These are phyloP conservation scores for Pollachius pollachius DNA, from an alignment of 2,113 vertebrate genomes.

Conservation along the genomic window DNA sequence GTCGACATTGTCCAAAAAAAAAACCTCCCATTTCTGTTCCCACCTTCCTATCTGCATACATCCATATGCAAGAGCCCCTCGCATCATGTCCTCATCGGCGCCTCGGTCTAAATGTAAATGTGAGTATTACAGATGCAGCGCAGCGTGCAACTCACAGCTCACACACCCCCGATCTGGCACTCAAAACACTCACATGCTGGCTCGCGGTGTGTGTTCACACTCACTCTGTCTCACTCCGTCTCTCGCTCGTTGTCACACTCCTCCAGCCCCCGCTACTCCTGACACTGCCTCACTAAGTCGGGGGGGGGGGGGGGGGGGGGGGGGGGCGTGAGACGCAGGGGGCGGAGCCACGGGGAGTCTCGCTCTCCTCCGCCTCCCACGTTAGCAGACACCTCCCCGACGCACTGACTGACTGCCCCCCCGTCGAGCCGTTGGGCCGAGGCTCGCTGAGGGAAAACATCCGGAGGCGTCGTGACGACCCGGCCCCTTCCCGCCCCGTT, in stretches of 20 bases:
- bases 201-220: neutral
- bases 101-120: no score
- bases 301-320: slow-evolving; percentile 3
- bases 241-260: neutral
- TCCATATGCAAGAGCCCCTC: no score
- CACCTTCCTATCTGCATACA: no score
- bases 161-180: no score
- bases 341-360: neutral
- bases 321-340: no score
- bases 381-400: slow-evolving; percentile 25
- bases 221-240: neutral
- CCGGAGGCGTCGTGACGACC: no score
- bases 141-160: no score
- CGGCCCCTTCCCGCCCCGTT: no score
- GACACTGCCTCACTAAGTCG: slow-evolving; percentile 19
- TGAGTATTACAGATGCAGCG: no score
- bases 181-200: neutral
- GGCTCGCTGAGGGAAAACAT: neutral
- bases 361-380: slow-evolving; percentile 12
- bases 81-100: no score
- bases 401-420: neutral
- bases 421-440: neutral
- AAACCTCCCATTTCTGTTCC: no score
- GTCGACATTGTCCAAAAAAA: no score
- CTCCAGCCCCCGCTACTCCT: slow-evolving; percentile 4